These are phyloP conservation scores for Platycnemis pennipes DNA, from an alignment of 2,888 invertebrate species.

Conservation along the genomic window DNA sequence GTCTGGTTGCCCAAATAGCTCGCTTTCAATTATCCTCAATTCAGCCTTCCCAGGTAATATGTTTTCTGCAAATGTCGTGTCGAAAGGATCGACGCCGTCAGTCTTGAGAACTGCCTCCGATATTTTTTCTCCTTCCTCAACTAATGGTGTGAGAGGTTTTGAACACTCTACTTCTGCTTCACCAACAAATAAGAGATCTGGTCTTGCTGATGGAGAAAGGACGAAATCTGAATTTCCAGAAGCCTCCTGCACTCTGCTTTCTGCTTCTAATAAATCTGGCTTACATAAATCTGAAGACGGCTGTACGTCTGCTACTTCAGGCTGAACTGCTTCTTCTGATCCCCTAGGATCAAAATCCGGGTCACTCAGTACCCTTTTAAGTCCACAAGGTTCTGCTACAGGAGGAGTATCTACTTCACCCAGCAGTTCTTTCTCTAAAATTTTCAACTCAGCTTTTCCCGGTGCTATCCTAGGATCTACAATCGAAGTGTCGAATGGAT, in stretches of 20 bases:
- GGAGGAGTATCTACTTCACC: slow-evolving; percentile 78
- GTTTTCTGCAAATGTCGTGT: slow-evolving; percentile 83
- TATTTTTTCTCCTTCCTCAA: slow-evolving; percentile 79
- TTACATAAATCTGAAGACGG: not conserved
- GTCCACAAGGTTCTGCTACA: slow-evolving; percentile 75
- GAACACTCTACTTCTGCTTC: slow-evolving; percentile 82
- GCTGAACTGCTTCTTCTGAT: slow-evolving; percentile 79
- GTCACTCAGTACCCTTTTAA: slow-evolving; percentile 83
- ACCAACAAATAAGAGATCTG: slow-evolving; percentile 81
- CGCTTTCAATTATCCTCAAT: slow-evolving; percentile 81
- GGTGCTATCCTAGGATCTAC: slow-evolving; percentile 87
- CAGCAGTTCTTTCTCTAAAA: slow-evolving; percentile 88
- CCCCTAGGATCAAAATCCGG: slow-evolving; percentile 92
- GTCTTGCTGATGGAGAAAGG: slow-evolving; percentile 76
- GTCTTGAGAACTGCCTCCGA: slow-evolving; percentile 75
- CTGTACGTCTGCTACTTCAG: not conserved
- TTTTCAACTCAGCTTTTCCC: slow-evolving; percentile 89
- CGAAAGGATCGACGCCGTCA: slow-evolving; percentile 83
- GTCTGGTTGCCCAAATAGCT: slow-evolving; percentile 76
- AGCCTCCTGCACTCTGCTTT: not conserved
- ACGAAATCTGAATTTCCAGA: not conserved
- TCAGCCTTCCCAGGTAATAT: slow-evolving; percentile 82
- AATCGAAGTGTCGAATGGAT: slow-evolving; percentile 93
- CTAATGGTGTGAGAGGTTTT: slow-evolving; percentile 91
- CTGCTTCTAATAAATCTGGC: slow-evolving; percentile 28